These are phyloP conservation scores for Hucho hucho DNA, from an alignment of 2,113 vertebrate species.

Conservation along the genomic window DNA sequence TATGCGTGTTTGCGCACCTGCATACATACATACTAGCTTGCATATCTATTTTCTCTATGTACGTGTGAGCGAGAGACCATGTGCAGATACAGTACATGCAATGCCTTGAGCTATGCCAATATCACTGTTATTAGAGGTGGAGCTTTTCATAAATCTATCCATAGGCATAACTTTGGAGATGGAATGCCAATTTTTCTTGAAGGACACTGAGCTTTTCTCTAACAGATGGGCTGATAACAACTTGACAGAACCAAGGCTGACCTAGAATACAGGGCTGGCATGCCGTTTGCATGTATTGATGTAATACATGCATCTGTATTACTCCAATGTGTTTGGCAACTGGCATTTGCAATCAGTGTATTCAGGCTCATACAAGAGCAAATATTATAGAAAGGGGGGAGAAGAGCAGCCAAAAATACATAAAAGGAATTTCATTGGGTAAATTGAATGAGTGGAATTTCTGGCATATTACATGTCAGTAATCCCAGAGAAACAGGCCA, in stretches of 20 bases:
- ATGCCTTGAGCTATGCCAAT: not conserved
- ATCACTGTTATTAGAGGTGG: conserved; percentile 2
- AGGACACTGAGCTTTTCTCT: conserved; percentile 14
- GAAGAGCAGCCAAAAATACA: not conserved
- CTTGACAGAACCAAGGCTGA: conserved; percentile 17
- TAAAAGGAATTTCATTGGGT: not conserved
- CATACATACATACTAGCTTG: not conserved
- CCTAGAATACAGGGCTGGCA: conserved; percentile 29
- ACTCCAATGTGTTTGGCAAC: conserved; percentile 21
- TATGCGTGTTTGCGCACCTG: not conserved
- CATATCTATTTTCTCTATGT: not conserved
- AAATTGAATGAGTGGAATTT: conserved; percentile 2
- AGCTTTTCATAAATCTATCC: not conserved
- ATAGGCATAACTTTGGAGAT: not conserved
- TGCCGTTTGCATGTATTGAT: not conserved
- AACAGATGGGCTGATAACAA: conserved; percentile 32
- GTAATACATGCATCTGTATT: conserved; percentile 2
- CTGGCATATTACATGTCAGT: too few relatives aligned
- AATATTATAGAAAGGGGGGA: not conserved
- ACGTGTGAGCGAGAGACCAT: not conserved
- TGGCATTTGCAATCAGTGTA: conserved; percentile 28
- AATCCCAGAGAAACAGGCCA: too few relatives aligned
- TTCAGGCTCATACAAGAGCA: not conserved
- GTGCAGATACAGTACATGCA: not conserved
- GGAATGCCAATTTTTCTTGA: conserved; percentile 19